These are phyloP conservation scores for Ammodramus savannarum DNA, from an alignment of 2,113 vertebrate genomes.

Conservation along the genomic window DNA sequence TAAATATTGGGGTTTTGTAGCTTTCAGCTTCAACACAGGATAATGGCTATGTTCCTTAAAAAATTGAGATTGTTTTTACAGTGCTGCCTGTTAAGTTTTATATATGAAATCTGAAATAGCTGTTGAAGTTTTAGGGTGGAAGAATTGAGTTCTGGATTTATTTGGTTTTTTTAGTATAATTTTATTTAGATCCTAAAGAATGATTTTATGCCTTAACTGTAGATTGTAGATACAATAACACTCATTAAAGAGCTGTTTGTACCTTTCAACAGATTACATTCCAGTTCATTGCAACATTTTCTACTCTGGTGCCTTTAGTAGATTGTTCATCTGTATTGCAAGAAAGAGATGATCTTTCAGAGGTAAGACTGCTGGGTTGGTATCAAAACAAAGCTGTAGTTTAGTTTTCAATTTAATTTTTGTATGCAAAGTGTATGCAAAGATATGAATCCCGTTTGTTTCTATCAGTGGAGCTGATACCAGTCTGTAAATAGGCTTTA, in stretches of 20 bases:
- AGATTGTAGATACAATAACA: background rate
- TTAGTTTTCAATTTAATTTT: background rate
- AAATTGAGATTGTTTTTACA: background rate
- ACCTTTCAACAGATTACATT: conserved; percentile 90
- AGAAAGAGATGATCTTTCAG: conserved; percentile 90
- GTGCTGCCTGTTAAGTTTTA: background rate
- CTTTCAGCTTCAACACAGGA: background rate
- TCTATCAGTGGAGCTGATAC: background rate
- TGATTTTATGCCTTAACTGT: background rate
- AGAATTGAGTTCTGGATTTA: background rate
- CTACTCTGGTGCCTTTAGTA: conserved; percentile 99
- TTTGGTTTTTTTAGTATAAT: background rate
- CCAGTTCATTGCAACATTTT: conserved; percentile 99
- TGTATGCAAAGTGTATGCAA: background rate
- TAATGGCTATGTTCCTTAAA: accelerated
- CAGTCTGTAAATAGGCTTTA: background rate
- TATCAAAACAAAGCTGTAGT: background rate
- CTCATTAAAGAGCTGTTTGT: background rate
- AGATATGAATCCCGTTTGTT: background rate
- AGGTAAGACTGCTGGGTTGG: conserved; percentile 76
- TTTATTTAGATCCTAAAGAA: background rate
- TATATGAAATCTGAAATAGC: background rate
- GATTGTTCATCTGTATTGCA: conserved; percentile 94
- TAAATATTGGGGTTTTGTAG: background rate
- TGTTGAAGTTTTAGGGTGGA: background rate